Base-by-base conservation (phyloP, 2,113 vertebrate genomes). In the Lepisosteus osseus region DNA sequence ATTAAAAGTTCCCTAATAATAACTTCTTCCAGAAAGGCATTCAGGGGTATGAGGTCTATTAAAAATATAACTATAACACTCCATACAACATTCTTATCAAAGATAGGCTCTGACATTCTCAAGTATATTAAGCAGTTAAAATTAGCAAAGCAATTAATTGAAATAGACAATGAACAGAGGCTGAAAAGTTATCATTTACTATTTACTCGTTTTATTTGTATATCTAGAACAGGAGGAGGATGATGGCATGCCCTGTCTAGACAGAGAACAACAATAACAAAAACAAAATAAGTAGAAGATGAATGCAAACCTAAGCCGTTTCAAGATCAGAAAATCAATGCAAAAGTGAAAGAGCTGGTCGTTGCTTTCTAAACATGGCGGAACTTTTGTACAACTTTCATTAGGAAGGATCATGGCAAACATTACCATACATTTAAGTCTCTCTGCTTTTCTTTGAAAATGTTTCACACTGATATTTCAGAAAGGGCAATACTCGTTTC, bases 11-110 rank as follows among this genome's bases (percentile, higher is more conserved):
- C 40, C 61, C 17, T 40, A 57, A 45, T 65, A 47, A 40, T 55
- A 62, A 67, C 17, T 44, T 3, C 68, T 66, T 69, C 62, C 14
- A 68, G 64, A 44, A 61, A 70, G 65, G 51, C 62, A 54, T 29
- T 51, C 29, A 70, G 57, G 65, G 73, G 70, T 61, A 80, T 66
- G 45, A 54, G 65, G 47, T 56, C 65, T 74, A 56, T 68, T 76
- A 55, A 68, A 54, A 63, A 57, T 54, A 45, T 56, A 67, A 71
- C 17, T 7, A 63, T 15, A 63, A 14, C 3, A 63, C n/a, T 3
- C 15, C 7, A 29, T 7, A 63, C 9, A 63, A 17, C 9, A 63
- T 29, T 29, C 29, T 29, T 29, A 29, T 29, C 29, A 29, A 29
- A 29, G 1, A 29, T 29, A 29, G 29, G 29, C 29, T 29, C 29